A percentile compares a stretch with the other conserved stretches of the same genome.
Evolutionary conservation across 2,797 vertebrate species (phyloP).

Genomic region (Anas bahamensis): DNA sequence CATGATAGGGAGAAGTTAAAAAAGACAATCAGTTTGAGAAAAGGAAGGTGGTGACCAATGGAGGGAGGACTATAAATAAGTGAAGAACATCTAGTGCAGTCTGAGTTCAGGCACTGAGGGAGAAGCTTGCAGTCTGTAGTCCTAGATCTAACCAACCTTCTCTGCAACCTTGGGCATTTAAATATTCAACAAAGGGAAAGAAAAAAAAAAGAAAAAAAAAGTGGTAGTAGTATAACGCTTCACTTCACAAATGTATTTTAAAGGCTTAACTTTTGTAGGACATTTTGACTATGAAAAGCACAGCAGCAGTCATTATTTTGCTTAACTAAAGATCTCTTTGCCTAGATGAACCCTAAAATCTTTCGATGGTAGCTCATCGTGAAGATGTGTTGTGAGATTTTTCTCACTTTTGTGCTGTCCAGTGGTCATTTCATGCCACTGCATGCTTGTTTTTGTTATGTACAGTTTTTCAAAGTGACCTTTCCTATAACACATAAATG

Average conservation of each 20-base stretch:
- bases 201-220: neutral
- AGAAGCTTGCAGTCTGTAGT: neutral
- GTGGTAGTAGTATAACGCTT: slow-evolving; percentile 1
- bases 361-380: slow-evolving; percentile 9
- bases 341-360: neutral
- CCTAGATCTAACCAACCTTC: neutral
- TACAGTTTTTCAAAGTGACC: neutral
- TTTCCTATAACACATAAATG: neutral
- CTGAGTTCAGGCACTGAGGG: neutral
- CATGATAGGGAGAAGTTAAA: neutral
- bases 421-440: neutral
- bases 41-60: neutral
- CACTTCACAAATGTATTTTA: slow-evolving; percentile 49
- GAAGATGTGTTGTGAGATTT: neutral
- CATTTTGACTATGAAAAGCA: slow-evolving; percentile 50
- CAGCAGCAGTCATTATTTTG: neutral
- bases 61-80: neutral
- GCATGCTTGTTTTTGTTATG: neutral
- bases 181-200: neutral
- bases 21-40: neutral
- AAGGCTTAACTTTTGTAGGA: slow-evolving; percentile 50
- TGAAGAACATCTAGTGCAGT: neutral
- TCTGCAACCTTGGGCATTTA: neutral
- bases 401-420: neutral
- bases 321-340: neutral